Evolutionary conservation across 2,113 vertebrate genomes (phyloP), one percentile per base, ranked within the genome.

Genomic region (Macrotus californicus): DNA sequence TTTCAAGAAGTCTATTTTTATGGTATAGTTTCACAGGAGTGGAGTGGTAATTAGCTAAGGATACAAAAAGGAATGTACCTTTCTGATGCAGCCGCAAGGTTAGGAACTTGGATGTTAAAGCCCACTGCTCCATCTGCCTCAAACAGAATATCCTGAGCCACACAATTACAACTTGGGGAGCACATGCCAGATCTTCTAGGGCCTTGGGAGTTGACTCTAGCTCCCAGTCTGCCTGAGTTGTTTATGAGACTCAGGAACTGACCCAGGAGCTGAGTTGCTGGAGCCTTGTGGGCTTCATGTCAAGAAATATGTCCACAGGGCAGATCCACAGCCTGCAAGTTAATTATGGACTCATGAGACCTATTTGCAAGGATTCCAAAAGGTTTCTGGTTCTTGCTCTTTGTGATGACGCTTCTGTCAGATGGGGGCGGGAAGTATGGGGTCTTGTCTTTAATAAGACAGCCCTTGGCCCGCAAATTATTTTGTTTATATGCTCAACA

Each of bases 111-210:
- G 21, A 39, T 52, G 36, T 34, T 7, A 6, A 52, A 34, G 5
- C 11, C 59, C 15, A 31, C 3, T 5, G 11, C 34, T 41, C 39
- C 14, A 36, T 29, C 31, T 70, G 29, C 36, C 26, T 89, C 21
- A 29, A 59, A 48, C 36, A 54, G 52, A 52, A n/a, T 50, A 24
- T 64, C 15, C 50, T 4, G 15, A 39, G 59, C n/a, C 54, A 19
- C 19, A 16, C 61, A 39, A 36, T 43, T 41, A 61, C 15, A 11
- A 2, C 11, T 36, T 22, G n/a, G n/a, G 0, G 0, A 22, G 9
- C 12, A 4, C 0, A 0, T 54, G 19, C 21, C 67, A 73, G 66
- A 1, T 6, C 56, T 26, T 81, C 72, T 3, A 41, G 41, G 59
- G 48, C 50, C 19, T 18, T 67, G 31, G 22, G 36, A 41, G 7